phyloP scores from a whole-genome alignment of 2,797 vertebrate species.

The Rhinella marina region DNA sequence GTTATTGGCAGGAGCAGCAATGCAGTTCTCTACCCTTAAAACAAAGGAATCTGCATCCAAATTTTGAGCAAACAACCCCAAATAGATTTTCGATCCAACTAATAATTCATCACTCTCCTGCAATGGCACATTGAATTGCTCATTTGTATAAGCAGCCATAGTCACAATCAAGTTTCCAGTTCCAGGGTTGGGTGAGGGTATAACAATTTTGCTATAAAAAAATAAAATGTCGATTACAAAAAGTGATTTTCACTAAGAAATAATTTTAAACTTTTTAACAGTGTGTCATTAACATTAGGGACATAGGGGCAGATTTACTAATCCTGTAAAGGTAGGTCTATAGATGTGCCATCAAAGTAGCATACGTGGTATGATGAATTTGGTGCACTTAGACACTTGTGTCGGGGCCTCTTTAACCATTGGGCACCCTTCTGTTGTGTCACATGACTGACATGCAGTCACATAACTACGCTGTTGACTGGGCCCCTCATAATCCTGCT shows the following conservation, averaged over 20 bases:
- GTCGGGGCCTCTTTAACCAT: no score
- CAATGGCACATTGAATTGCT: neutral
- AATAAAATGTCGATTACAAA: neutral
- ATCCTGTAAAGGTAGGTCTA: no score
- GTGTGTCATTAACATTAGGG: neutral
- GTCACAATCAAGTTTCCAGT: neutral
- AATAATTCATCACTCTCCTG: neutral
- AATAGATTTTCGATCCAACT: constrained; percentile 18
- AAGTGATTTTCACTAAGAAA: neutral
- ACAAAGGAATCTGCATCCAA: constrained; percentile 14
- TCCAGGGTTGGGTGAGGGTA: neutral
- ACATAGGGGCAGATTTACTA: no score
- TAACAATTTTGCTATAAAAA: neutral
- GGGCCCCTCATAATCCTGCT: no score
- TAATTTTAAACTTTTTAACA: neutral
- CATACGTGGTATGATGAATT: no score
- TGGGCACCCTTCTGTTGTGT: no score
- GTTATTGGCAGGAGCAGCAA: constrained; percentile 2
- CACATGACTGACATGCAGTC: no score
- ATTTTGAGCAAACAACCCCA: neutral
- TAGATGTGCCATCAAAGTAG: no score
- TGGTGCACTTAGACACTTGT: no score
- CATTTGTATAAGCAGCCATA: constrained; percentile 11
- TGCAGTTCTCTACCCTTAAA: constrained; percentile 7
- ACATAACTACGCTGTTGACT: no score